Base-by-base conservation (phyloP, 2,888 invertebrate species). In the Hypomecis punctinalis region DNA sequence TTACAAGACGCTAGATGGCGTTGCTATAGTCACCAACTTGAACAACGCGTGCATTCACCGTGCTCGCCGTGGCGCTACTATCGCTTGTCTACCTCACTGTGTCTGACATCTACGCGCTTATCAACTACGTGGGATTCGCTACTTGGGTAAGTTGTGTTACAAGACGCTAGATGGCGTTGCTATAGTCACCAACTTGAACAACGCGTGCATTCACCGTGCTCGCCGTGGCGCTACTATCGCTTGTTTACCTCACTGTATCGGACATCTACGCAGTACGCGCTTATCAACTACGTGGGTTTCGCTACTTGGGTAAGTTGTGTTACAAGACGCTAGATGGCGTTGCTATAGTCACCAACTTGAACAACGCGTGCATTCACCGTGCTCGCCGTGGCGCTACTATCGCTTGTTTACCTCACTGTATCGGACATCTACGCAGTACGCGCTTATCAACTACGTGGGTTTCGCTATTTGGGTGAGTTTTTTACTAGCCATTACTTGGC, bases 201-300 rank as follows among this genome's bases (percentile, higher is more conserved):
- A 99, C 99, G 0, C 99, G 99, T 0, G 96, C 98, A 37, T 99
- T 99, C 0, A 99, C 99, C 47, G 98, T 99, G 58, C 93, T 99
- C 0, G 97, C 97, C 72, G 98, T 99, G 94, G 98, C 99, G 1
- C 82, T 99, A 45, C 94, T 99, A n/a, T 99, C 99, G 0, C 95
- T 23, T 23, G 80, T 97, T 63, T 99, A 99, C 89, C 95, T 99
- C 78, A 96, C 96, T 8, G 98, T 98, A 5, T 98, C 98, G 0
- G 97, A 99, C 86, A 98, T 99, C 76, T 97, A 96, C 86, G n/a
- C n/a, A n/a, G n/a, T n/a, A n/a, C n/a, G 97, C 97, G 9, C 95
- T 99, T 55, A 99, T 99, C 85, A 99, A 99, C 93, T 99, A 99
- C 91, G 99, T 99, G 46, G 98, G 98, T 70, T 98, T 98, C 83